A percentile compares a stretch with the other conserved stretches of the same genome.
Evolutionary conservation across 1,140 invertebrate genomes (phyloP).

Genomic region (Meteorus sp.): DNA sequence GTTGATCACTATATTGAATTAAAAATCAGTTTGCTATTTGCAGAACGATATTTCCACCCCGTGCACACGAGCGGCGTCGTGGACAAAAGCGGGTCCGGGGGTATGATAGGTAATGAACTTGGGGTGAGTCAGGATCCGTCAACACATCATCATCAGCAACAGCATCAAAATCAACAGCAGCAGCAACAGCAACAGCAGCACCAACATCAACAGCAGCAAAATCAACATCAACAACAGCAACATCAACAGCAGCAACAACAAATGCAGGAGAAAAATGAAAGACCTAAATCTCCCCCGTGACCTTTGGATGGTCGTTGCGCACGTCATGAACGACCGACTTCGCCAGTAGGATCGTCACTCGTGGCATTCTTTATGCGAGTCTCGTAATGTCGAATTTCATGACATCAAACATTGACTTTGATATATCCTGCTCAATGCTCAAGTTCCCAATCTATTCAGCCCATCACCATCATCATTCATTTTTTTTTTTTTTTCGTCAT

Average conservation of each 20-base stretch:
- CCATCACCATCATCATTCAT: background rate
- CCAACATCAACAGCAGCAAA: constrained; percentile 55
- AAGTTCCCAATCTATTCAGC: background rate
- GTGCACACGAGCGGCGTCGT: constrained; percentile 55
- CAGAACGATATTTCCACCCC: constrained; percentile 57
- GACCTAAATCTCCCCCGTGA: constrained; percentile 58
- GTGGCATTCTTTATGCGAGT: constrained; percentile 26
- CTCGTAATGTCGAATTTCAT: constrained; percentile 17
- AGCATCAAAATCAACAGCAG: constrained; percentile 40
- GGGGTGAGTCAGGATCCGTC: constrained; percentile 45
- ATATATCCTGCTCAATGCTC: background rate
- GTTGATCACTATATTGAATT: constrained; percentile 23
- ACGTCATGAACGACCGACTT: constrained; percentile 31
- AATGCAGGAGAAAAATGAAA: constrained; percentile 54
- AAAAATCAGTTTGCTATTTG: constrained; percentile 36
- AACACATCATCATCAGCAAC: constrained; percentile 49
- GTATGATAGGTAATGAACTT: constrained; percentile 50
- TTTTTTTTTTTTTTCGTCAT: background rate
- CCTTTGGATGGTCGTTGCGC: constrained; percentile 45
- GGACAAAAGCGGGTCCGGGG: constrained; percentile 52
- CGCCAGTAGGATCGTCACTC: constrained; percentile 29
- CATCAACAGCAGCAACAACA: constrained; percentile 39
- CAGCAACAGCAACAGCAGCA: constrained; percentile 48
- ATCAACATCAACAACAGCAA: constrained; percentile 47
- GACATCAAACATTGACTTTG: background rate